These are phyloP conservation scores for Scaptomyza reducta DNA, from an alignment of 2,888 invertebrate genomes.

Conservation along the genomic window DNA sequence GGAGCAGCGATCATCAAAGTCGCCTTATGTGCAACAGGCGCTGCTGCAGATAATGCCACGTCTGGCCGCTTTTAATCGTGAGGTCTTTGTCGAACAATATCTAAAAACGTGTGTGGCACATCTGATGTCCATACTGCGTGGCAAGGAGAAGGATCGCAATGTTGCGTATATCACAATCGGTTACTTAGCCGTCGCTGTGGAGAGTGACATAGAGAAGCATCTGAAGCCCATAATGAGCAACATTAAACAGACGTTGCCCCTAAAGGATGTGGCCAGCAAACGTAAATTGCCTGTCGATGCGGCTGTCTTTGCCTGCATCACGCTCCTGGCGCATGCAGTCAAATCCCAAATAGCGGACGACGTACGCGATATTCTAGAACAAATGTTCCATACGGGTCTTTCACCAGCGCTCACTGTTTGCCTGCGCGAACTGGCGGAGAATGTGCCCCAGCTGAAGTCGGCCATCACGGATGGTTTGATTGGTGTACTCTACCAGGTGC, in stretches of 20 bases:
- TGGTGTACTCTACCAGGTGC: constrained; percentile 94
- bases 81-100: constrained; percentile 91
- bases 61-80: constrained; percentile 95
- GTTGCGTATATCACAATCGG: constrained; percentile 96
- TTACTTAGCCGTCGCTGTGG: constrained; percentile 94
- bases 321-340: constrained; percentile 94
- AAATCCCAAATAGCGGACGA: constrained; percentile 91
- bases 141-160: constrained; percentile 93
- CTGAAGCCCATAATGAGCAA: constrained; percentile 94
- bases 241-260: constrained; percentile 90
- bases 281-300: constrained; percentile 91
- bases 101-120: constrained; percentile 91
- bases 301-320: constrained; percentile 96
- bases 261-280: constrained; percentile 91
- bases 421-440: constrained; percentile 93
- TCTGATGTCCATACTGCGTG: constrained; percentile 90
- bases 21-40: constrained; percentile 93
- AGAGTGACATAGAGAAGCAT: constrained; percentile 91
- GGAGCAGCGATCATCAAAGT: constrained; percentile 90
- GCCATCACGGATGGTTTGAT: constrained; percentile 97
- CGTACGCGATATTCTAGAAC: constrained; percentile 93
- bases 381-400: constrained; percentile 96
- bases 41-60: constrained; percentile 94
- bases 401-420: constrained; percentile 96
- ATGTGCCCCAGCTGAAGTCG: constrained; percentile 93